Evolutionary conservation across 2,113 vertebrate species (phyloP).

Genomic region (Coturnix japonica): DNA sequence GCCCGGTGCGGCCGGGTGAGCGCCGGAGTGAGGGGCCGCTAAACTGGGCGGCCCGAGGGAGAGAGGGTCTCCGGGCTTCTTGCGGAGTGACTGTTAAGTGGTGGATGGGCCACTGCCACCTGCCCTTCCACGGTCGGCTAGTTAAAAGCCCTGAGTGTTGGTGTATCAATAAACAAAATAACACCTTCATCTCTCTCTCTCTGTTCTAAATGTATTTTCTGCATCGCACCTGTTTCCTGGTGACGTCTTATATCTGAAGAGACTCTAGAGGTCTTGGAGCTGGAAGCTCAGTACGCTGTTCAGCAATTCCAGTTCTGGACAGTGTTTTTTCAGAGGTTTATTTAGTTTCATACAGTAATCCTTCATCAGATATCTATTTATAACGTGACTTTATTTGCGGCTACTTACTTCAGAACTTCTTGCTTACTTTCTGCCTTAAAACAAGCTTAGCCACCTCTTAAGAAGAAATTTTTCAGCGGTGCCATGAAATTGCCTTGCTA

Average conservation of each 20-base stretch:
- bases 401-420: background rate
- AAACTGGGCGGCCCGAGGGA: background rate
- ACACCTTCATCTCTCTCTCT: accelerated
- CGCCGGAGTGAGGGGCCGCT: background rate
- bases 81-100: background rate
- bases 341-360: background rate
- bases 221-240: background rate
- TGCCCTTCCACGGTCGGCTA: too few relatives aligned
- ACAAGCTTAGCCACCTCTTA: background rate
- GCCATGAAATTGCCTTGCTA: background rate
- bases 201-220: background rate
- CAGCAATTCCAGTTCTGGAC: background rate
- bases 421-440: accelerated
- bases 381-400: background rate
- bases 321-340: background rate
- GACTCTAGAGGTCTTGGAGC: accelerated
- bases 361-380: background rate
- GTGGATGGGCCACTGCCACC: background rate
- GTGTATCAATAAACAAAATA: background rate
- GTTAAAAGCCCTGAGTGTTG: background rate
- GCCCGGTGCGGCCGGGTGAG: background rate
- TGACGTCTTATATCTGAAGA: background rate
- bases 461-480: background rate
- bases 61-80: accelerated
- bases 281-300: background rate